A percentile compares a stretch with the other conserved stretches of the same genome.
Evolutionary conservation across 1,140 invertebrate genomes (phyloP).

Genomic region (Phenacoccus solenopsis): DNA sequence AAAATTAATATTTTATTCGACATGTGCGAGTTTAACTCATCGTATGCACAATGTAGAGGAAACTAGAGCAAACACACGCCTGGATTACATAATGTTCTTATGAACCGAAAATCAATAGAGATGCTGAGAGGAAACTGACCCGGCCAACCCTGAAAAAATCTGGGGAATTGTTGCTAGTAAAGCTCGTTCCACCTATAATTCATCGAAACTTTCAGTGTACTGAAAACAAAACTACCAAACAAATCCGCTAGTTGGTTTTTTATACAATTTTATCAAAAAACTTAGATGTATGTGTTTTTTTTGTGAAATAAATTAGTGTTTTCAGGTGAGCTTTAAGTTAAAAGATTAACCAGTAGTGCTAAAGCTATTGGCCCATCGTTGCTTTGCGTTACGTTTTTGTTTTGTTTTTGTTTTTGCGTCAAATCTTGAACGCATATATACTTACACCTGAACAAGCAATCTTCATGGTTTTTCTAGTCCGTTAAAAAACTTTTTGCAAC

Average conservation of each 20-base stretch:
- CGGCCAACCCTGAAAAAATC: slow-evolving; percentile 17
- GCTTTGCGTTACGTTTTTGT: too few relatives aligned
- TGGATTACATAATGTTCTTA: slow-evolving; percentile 6
- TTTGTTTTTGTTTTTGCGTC: too few relatives aligned
- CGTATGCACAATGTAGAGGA: background rate
- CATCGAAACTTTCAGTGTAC: background rate
- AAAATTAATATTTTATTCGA: background rate
- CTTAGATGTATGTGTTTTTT: background rate
- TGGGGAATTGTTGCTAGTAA: slow-evolving; percentile 13
- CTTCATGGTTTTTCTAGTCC: too few relatives aligned
- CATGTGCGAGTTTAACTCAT: background rate
- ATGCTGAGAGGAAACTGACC: slow-evolving; percentile 15
- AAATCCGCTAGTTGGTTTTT: background rate
- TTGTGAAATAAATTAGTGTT: too few relatives aligned
- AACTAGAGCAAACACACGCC: slow-evolving; percentile 16
- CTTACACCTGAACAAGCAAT: too few relatives aligned
- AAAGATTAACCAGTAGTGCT: too few relatives aligned
- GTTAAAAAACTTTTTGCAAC: too few relatives aligned
- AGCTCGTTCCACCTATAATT: background rate
- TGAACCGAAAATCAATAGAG: slow-evolving; percentile 12
- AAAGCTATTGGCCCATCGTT: too few relatives aligned
- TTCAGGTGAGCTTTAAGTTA: too few relatives aligned
- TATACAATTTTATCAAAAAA: background rate
- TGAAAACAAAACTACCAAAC: background rate
- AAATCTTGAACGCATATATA: too few relatives aligned